phyloP scores from a whole-genome alignment of 2,797 vertebrate genomes.

The Smutsia gigantea region DNA sequence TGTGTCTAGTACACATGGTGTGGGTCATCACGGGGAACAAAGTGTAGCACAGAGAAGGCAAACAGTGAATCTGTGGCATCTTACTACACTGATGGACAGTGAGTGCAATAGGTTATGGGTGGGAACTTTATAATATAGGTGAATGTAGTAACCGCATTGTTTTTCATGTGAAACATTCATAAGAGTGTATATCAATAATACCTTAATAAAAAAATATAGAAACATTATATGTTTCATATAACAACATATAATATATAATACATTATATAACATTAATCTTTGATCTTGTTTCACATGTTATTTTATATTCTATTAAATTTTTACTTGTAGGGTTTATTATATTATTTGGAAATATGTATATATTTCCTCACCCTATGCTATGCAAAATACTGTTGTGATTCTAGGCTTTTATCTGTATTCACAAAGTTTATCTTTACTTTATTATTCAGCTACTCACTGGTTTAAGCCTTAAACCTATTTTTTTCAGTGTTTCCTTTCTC shows the following conservation, averaged over 20 bases:
- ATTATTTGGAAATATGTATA: neutral
- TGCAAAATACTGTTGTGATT: neutral
- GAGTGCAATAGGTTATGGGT: no score
- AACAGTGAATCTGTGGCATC: no score
- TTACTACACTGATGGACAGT: no score
- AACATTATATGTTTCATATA: neutral
- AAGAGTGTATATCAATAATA: no score
- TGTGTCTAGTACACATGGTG: no score
- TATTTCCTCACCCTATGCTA: neutral
- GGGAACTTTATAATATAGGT: no score
- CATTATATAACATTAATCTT: neutral
- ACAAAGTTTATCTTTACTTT: neutral
- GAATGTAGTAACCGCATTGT: no score
- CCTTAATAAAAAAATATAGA: neutral
- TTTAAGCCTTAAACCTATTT: neutral
- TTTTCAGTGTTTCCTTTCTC: constrained; percentile 49
- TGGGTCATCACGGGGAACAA: no score
- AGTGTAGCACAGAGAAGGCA: no score
- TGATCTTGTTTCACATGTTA: neutral
- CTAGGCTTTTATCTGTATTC: neutral
- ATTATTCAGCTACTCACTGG: constrained; percentile 2
- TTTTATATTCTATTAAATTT: neutral
- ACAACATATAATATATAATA: neutral
- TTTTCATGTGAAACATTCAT: no score
- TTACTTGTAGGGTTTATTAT: neutral